Base-by-base conservation (phyloP, 2,888 invertebrate genomes). In the Drosophila siamana region DNA sequence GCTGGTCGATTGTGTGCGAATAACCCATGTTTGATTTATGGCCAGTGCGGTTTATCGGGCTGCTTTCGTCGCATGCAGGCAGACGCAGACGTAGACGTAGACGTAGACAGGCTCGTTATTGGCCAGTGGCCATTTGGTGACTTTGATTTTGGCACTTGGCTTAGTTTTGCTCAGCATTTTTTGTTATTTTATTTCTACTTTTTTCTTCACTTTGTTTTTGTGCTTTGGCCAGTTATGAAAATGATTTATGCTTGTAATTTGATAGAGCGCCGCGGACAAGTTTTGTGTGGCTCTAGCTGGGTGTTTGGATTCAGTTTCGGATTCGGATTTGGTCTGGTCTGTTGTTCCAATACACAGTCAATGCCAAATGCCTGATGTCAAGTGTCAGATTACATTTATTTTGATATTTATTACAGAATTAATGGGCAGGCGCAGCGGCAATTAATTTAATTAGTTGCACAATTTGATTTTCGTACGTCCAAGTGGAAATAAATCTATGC, bases 301-400 rank as follows among this genome's bases (percentile, higher is more conserved):
- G 64, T n/a, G 19, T 30, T 9, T 9, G 11, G 54, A 28, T 22
- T 28, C 19, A 3, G 19, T 19, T 30, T 9, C 13, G 11, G 54
- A 28, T 22, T 28, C n/a, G n/a, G 19, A 38, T 40, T 24, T 16
- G 28, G 19, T 16, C 22, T 43, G 30, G 30, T 16, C 54, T 59
- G 60, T 26, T 59, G 60, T 26, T 40, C 48, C 74, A 59, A 60
- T 59, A 73, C 67, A 48, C 74, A 76, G 60, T 86, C 88, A 87
- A 83, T 83, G 83, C 83, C 83, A 87, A 87, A 87, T 82, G 79
- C 52, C 73, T 81, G 79, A 76, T 88, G 84, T 85, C 88, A 85
- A 85, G 84, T 85, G 84, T 85, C 84, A 85, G 84, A 85, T 85
- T 85, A 86, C 84, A 88, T 86, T 85, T 88, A 88, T 69, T 74